phyloP scores from a whole-genome alignment of 2,113 vertebrate genomes.

The Gadus macrocephalus region DNA sequence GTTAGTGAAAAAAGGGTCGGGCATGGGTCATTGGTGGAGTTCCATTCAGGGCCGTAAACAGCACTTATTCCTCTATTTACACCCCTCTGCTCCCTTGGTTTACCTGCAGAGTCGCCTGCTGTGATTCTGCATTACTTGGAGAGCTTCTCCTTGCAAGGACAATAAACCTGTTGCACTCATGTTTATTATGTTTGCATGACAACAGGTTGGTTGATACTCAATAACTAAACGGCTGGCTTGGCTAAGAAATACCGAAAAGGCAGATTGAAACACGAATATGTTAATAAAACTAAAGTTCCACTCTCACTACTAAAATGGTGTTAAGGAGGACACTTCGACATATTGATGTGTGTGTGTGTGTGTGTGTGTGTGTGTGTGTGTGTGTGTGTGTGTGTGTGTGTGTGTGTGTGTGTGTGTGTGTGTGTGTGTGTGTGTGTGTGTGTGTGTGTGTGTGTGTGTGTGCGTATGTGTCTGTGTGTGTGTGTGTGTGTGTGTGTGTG shows the following conservation, averaged over 20 bases:
- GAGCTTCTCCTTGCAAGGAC: conserved; percentile 10
- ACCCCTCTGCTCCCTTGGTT: not conserved
- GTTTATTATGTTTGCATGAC: no score
- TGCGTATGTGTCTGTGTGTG: conserved; percentile 9
- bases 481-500: conserved; percentile 11
- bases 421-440: not conserved
- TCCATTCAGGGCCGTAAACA: no score
- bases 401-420: not conserved
- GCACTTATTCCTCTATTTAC: no score
- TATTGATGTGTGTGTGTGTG: not conserved
- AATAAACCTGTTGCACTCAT: no score
- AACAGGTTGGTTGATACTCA: no score
- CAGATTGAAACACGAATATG: not conserved
- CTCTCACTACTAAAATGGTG: not conserved
- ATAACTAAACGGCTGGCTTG: no score
- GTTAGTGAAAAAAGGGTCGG: no score
- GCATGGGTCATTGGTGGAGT: no score
- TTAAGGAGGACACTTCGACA: not conserved
- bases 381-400: not conserved
- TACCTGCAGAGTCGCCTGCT: conserved; percentile 17
- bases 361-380: conserved; percentile 14
- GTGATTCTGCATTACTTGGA: not conserved
- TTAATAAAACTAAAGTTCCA: conserved; percentile 7
- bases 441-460: conserved; percentile 21
- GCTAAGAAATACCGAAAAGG: conserved; percentile 19